A percentile compares a stretch with the other conserved stretches of the same genome.
These are phyloP conservation scores for Palythoa grandiflora DNA, from an alignment of 92 coral and sea anemone genomes.

Conservation along the genomic window DNA sequence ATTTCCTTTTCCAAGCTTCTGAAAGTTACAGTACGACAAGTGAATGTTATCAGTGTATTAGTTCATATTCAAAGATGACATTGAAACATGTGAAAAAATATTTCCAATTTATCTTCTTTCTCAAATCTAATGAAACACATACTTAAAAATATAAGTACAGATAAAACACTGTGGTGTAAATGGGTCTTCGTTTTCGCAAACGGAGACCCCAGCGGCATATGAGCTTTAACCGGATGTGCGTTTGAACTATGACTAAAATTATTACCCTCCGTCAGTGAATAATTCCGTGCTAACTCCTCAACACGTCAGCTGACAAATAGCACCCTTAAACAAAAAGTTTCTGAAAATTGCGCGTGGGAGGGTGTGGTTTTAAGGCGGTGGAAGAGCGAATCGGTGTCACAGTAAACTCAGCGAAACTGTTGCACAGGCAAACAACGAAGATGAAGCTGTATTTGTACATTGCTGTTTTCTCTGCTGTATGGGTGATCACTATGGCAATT, in stretches of 20 bases:
- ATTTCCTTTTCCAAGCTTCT: neutral
- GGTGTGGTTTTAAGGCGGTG: neutral
- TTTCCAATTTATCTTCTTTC: neutral
- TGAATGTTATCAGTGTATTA: too few species aligned
- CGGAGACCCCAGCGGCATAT: neutral
- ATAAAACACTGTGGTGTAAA: neutral
- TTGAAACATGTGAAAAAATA: too few species aligned
- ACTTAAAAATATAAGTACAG: neutral
- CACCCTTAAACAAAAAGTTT: neutral
- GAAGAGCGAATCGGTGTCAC: neutral
- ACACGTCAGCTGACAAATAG: conserved; percentile 1
- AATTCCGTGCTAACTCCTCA: neutral
- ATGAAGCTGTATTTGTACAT: neutral
- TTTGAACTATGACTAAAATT: neutral
- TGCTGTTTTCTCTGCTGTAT: neutral
- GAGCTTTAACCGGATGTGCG: neutral
- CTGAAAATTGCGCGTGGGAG: neutral
- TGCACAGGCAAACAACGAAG: neutral
- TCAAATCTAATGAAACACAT: neutral
- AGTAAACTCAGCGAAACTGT: neutral
- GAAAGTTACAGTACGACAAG: too few species aligned
- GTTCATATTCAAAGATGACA: neutral
- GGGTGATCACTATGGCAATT: neutral
- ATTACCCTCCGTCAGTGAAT: neutral
- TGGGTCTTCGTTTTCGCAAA: neutral